phyloP scores from a whole-genome alignment of 2,113 vertebrate genomes.

The Pavo muticus region DNA sequence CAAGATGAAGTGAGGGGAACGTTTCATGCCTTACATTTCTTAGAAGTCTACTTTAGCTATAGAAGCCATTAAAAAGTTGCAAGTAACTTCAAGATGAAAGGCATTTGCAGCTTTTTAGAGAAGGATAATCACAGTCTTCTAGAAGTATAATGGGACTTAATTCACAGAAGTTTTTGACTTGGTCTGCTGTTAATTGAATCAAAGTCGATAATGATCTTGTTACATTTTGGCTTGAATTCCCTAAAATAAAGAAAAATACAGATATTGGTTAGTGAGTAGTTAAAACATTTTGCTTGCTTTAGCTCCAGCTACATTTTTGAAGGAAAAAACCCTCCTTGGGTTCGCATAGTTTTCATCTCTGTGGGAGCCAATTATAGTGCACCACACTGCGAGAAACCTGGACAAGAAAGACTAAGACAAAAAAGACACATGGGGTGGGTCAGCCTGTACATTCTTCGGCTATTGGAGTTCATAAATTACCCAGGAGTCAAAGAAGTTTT shows the following conservation, averaged over 20 bases:
- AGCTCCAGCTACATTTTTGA: conserved; percentile 62
- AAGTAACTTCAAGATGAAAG: conserved; percentile 75
- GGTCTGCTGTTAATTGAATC: conserved; percentile 84
- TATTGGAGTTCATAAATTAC: conserved; percentile 74
- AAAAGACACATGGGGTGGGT: conserved; percentile 65
- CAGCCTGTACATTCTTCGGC: conserved; percentile 46
- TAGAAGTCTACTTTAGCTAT: conserved; percentile 34
- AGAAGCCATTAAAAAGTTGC: conserved; percentile 68
- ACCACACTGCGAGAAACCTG: conserved; percentile 68
- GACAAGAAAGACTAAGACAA: conserved; percentile 75
- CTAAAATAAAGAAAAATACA: conserved; percentile 71
- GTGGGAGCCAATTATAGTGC: conserved; percentile 80
- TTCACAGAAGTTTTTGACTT: conserved; percentile 75
- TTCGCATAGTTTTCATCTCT: conserved; percentile 69
- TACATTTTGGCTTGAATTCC: conserved; percentile 86
- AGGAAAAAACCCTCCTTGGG: conserved; percentile 43
- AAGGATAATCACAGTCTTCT: conserved; percentile 67
- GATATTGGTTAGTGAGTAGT: conserved; percentile 44
- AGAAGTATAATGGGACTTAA: conserved; percentile 61
- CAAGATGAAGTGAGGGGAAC: neutral
- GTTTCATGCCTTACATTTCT: conserved; percentile 43
- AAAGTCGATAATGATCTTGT: conserved; percentile 87
- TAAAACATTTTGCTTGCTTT: conserved; percentile 74
- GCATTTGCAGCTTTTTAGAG: conserved; percentile 67
- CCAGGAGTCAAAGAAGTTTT: conserved; percentile 73